These are phyloP conservation scores for Phytoseiulus persimilis DNA, from an alignment of 2,888 invertebrate genomes.

Conservation along the genomic window DNA sequence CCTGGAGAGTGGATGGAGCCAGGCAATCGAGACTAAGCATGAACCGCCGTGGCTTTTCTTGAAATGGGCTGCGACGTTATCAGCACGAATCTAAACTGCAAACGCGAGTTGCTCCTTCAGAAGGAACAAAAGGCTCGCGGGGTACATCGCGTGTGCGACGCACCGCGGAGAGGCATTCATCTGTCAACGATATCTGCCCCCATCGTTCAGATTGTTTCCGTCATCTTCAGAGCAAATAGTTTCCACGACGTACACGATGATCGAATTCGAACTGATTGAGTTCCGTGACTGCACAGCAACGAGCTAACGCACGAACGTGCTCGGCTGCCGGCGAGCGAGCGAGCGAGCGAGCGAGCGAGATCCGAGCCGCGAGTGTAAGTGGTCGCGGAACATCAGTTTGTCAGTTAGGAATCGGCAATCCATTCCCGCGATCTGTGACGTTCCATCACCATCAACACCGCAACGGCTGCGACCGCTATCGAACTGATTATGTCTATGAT, in stretches of 20 bases:
- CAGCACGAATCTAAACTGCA: too few relatives aligned
- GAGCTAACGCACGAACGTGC: not conserved
- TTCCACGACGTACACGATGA: not conserved
- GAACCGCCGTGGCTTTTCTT: too few relatives aligned
- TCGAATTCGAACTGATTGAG: not conserved
- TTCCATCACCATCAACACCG: not conserved
- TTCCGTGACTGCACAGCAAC: not conserved
- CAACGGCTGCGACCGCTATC: not conserved
- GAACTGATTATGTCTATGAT: not conserved
- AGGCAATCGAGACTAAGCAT: too few relatives aligned
- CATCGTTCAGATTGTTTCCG: not conserved
- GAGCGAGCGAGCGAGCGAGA: not conserved
- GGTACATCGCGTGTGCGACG: not conserved
- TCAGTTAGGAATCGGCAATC: not conserved
- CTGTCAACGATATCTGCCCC: not conserved
- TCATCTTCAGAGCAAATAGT: not conserved
- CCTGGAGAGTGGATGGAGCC: too few relatives aligned
- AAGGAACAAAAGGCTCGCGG: not conserved
- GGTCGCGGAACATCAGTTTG: not conserved
- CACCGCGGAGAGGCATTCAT: not conserved
- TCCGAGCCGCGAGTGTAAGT: not conserved
- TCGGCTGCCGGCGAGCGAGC: not conserved
- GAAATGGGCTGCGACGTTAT: too few relatives aligned
- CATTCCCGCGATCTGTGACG: not conserved
- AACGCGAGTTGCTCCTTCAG: not conserved